phyloP scores from a whole-genome alignment of 2,113 vertebrate species.

The Vidua chalybeata region DNA sequence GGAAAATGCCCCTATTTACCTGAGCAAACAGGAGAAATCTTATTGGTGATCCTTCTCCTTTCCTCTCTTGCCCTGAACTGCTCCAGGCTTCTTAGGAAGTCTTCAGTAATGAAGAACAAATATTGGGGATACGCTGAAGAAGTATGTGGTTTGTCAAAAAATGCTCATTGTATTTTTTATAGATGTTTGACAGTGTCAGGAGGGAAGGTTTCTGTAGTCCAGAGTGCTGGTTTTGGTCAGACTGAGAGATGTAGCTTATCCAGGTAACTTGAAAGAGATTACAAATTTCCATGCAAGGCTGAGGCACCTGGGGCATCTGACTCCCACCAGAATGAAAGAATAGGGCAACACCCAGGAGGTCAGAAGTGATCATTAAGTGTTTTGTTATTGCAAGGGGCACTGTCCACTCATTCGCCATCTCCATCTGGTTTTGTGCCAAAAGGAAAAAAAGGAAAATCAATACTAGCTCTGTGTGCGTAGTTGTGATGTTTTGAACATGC shows the following conservation, averaged over 20 bases:
- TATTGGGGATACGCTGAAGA: background rate
- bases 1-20: background rate
- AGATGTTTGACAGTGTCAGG: background rate
- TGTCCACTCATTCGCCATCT: background rate
- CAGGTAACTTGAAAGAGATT: background rate
- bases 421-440: background rate
- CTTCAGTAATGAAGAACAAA: background rate
- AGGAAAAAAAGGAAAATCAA: background rate
- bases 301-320: background rate
- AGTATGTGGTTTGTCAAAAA: background rate
- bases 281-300: background rate
- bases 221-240: background rate
- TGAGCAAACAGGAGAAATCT: background rate
- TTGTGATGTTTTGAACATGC: background rate
- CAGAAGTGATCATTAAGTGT: background rate
- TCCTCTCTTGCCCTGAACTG: background rate
- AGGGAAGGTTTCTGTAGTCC: background rate
- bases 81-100: background rate
- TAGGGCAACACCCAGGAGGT: background rate
- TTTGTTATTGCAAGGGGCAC: background rate
- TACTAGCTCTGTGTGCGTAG: rapidly evolving
- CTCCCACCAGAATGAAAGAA: background rate
- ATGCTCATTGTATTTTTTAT: background rate
- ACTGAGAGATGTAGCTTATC: background rate
- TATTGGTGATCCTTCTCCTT: background rate